Conservation (phyloP, 2,797 vertebrate genomes). For the Decapterus maruadsi region DNA sequence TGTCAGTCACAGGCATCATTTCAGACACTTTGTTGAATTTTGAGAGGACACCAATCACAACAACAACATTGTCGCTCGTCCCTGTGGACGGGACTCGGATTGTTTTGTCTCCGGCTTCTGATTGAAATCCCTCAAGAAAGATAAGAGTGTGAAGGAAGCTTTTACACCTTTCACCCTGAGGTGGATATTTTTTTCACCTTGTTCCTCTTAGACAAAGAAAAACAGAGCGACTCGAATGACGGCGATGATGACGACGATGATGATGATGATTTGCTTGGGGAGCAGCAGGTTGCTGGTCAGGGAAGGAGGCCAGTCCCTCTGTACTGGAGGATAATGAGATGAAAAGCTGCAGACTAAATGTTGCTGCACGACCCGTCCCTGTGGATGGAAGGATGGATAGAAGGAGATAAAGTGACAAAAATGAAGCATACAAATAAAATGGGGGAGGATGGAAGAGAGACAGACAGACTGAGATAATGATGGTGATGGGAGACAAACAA, state of each 20-base stretch:
- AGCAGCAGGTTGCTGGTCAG: conserved; percentile 59
- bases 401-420: conserved; percentile 38
- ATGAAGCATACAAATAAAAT: conserved; percentile 29
- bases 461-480: conserved; percentile 51
- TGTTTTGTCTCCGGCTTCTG: no score
- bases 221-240: not conserved
- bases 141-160: not conserved
- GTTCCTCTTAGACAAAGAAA: conserved; percentile 13
- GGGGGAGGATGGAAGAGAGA: conserved; percentile 11
- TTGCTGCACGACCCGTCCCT: conserved; percentile 12
- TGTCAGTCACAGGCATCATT: not conserved
- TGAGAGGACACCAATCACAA: not conserved
- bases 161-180: not conserved
- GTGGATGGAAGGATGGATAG: conserved; percentile 16
- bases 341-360: conserved; percentile 41
- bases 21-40: not conserved
- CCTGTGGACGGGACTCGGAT: no score
- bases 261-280: conserved; percentile 12
- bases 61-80: not conserved
- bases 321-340: conserved; percentile 64
- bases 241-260: not conserved
- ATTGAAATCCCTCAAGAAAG: not conserved
- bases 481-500: conserved; percentile 26
- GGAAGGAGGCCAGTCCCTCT: conserved; percentile 21
- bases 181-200: not conserved